Percentiles rank a stretch among this genome's conserved stretches.
Conservation (phyloP, 1,140 invertebrate genomes). For the Sycophila sp. region DNA sequence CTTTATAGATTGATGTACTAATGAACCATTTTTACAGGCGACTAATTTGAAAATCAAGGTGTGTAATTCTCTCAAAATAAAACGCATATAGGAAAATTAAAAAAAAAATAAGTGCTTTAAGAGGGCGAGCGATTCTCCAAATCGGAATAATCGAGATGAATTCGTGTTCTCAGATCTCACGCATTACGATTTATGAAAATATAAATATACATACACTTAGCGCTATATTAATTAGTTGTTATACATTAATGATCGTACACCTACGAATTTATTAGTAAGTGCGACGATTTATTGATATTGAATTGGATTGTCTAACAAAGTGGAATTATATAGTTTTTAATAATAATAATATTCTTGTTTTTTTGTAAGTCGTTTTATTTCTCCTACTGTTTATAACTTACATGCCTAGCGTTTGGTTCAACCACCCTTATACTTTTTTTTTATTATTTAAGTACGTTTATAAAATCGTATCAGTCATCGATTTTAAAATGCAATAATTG, state of each 20-base stretch:
- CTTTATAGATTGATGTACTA: not conserved
- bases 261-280: conserved; percentile 53
- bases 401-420: no score
- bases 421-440: not conserved
- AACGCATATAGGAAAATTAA: conserved; percentile 44
- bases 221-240: conserved; percentile 51
- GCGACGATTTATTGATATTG: conserved; percentile 56
- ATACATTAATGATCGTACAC: conserved; percentile 53
- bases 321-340: conserved; percentile 54
- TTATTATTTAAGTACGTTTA: not conserved
- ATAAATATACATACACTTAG: conserved; percentile 48
- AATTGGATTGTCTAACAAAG: conserved; percentile 54
- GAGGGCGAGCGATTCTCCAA: conserved; percentile 51
- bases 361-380: conserved; percentile 52
- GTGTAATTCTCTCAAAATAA: conserved; percentile 36
- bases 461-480: not conserved
- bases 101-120: conserved; percentile 43
- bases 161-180: conserved; percentile 64
- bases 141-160: conserved; percentile 55
- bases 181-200: conserved; percentile 59
- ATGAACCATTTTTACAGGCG: no score
- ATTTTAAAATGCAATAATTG: conserved; percentile 34
- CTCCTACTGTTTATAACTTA: no score
- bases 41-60: conserved; percentile 7
- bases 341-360: conserved; percentile 60